Evolutionary conservation across 1,140 invertebrate species (phyloP).

Genomic region (Zaprionus kolodkinae): DNA sequence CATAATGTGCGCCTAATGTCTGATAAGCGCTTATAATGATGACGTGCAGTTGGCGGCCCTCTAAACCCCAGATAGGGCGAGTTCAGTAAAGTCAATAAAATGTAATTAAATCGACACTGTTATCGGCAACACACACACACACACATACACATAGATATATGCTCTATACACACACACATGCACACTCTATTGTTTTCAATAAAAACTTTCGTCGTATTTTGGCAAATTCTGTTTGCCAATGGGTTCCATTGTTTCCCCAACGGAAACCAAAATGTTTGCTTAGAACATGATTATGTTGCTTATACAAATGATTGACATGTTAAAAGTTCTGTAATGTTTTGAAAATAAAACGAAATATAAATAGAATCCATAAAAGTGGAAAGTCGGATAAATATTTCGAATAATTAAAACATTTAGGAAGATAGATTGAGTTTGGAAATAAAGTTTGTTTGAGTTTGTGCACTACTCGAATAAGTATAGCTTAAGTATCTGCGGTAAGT

Average conservation of each 20-base stretch:
- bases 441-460: too few relatives aligned
- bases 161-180: slow-evolving; percentile 14
- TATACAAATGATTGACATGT: background rate
- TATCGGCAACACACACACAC: slow-evolving; percentile 49
- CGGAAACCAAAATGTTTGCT: slow-evolving; percentile 2
- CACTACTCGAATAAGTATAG: background rate
- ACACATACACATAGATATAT: slow-evolving; percentile 13
- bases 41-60: slow-evolving; percentile 45
- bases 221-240: slow-evolving; percentile 22
- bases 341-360: background rate
- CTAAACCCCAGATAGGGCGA: slow-evolving; percentile 25
- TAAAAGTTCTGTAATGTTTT: background rate
- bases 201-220: slow-evolving; percentile 33
- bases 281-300: background rate
- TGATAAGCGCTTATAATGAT: slow-evolving; percentile 75
- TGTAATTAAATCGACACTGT: slow-evolving; percentile 81
- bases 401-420: too few relatives aligned
- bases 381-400: too few relatives aligned
- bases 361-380: background rate
- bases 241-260: slow-evolving; percentile 15
- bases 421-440: too few relatives aligned
- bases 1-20: slow-evolving; percentile 70
- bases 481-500: background rate
- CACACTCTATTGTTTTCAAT: slow-evolving; percentile 50
- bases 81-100: slow-evolving; percentile 67